A percentile compares a stretch with the other conserved stretches of the same genome.
Evolutionary conservation across 1,140 invertebrate genomes (phyloP).

Genomic region (Vanessa atalanta): DNA sequence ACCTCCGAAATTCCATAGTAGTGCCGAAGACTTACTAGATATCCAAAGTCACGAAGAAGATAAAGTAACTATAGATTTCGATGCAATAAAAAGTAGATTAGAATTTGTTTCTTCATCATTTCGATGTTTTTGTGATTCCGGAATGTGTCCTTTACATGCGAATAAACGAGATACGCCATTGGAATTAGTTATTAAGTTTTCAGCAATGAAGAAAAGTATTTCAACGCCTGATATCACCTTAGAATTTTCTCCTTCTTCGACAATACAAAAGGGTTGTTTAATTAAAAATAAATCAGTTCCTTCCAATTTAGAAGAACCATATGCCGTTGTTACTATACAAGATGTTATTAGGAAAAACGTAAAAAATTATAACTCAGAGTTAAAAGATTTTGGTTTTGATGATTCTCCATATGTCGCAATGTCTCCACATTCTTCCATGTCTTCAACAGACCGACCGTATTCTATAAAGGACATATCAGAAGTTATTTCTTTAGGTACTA

Average conservation of each 20-base stretch:
- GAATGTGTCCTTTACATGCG: conserved; percentile 64
- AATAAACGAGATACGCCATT: conserved; percentile 56
- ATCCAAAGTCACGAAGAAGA: conserved; percentile 43
- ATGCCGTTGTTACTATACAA: conserved; percentile 60
- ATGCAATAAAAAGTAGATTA: conserved; percentile 53
- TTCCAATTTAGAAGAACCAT: conserved; percentile 67
- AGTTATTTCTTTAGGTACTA: conserved; percentile 61
- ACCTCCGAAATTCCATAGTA: conserved; percentile 67
- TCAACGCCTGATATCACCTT: conserved; percentile 74
- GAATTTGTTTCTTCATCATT: conserved; percentile 66
- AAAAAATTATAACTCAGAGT: conserved; percentile 26
- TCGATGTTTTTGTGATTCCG: conserved; percentile 73
- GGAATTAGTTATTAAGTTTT: conserved; percentile 70
- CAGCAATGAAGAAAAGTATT: conserved; percentile 74
- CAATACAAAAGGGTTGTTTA: conserved; percentile 49
- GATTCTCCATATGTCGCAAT: conserved; percentile 50
- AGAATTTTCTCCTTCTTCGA: conserved; percentile 58
- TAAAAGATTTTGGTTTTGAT: conserved; percentile 33
- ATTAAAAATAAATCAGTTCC: conserved; percentile 68
- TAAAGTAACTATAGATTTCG: conserved; percentile 60
- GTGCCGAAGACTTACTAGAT: conserved; percentile 73
- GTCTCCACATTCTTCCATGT: conserved; percentile 57
- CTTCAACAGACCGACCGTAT: conserved; percentile 61
- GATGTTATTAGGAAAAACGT: conserved; percentile 55
- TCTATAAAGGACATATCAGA: conserved; percentile 74